Evolutionary conservation across 1,140 invertebrate species (phyloP).

Genomic region (Anastatus disparis): DNA sequence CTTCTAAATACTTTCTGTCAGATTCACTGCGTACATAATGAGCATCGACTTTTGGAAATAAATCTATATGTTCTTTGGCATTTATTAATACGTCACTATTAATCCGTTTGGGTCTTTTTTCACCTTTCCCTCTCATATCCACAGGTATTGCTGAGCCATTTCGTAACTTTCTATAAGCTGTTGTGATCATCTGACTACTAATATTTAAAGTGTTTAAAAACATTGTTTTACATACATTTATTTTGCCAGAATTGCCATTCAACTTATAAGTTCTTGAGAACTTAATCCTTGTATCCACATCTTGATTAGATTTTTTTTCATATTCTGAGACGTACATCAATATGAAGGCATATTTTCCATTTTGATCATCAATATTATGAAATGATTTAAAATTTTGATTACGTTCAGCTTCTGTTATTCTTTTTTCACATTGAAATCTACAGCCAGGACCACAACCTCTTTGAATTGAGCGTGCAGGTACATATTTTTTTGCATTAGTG

Average conservation of each 20-base stretch:
- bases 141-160: background rate
- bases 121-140: background rate
- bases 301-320: too few species aligned
- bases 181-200: background rate
- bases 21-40: background rate
- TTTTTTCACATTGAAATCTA: too few species aligned
- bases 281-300: background rate
- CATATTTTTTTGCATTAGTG: too few species aligned
- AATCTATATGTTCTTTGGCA: background rate
- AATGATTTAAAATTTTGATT: too few species aligned
- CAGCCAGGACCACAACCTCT: too few species aligned
- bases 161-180: background rate
- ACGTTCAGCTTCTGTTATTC: too few species aligned
- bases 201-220: slow-evolving; percentile 6
- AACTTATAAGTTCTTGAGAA: background rate
- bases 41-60: background rate
- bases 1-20: background rate
- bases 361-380: too few species aligned
- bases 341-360: too few species aligned
- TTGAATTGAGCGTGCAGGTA: too few species aligned
- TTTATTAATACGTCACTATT: background rate
- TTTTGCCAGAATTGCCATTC: background rate
- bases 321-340: too few species aligned
- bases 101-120: background rate
- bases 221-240: background rate